Base-by-base conservation (phyloP, 2,888 invertebrate species). In the Cheilosia vulpina region DNA sequence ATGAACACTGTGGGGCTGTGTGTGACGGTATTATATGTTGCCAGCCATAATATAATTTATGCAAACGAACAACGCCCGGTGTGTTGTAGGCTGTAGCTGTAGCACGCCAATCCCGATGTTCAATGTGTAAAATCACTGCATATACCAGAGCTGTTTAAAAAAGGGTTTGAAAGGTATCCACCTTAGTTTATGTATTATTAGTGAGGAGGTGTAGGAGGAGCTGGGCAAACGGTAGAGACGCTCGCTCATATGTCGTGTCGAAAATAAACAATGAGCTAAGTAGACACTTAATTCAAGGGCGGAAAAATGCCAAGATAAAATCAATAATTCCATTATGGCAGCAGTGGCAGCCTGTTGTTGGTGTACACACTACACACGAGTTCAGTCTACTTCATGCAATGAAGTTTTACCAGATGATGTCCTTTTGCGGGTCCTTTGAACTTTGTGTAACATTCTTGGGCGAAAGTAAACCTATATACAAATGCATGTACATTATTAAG, bases 251-350 rank as follows among this genome's bases (percentile, higher is more conserved):
- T 31, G 19, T 15, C 11, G 2, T 47, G 60, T 60, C 41, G 21
- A 31, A 68, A 52, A 77, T 43, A 77, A 24, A 66, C 31, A 41
- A 38, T 38, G 63, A 63, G 43, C 27, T 38, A 24, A 52, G 52
- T 50, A 47, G 47, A 34, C 34, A 38, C 24, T 58, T 24, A n/a
- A 17, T 27, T 43, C 50, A 68, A 77, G 60, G 60, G 43, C 52
- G 53, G 21, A 45, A 7, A 47, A 19, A 43, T 45, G 19, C 24
- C 0, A 31, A 34, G 11, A 66, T 19, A 66, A 68, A 77, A 77
- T 77, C 68, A 77, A 77, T 77, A 77, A 68, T 68, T 68, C 53
- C 68, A 68, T 77, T 53, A 68, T 62, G 76, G 68, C 38, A 38
- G 34, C 11, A 31, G 27, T 34, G 34, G 11, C 60, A 9, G 24